Evolutionary conservation across 2,888 invertebrate genomes (phyloP).

Genomic region (Pristionchus fissidentatus): DNA sequence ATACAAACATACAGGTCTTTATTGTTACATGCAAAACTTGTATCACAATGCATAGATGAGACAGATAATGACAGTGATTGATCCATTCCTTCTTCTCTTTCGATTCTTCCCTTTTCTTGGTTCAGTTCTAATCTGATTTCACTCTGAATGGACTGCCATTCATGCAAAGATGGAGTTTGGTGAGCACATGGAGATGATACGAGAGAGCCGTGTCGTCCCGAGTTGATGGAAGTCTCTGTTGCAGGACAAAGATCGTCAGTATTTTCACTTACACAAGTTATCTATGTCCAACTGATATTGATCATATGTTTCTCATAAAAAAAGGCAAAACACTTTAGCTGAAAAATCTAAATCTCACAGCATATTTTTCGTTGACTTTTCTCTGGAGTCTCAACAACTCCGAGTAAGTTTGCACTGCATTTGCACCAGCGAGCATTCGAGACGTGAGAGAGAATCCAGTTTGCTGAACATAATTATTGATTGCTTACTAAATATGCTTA

Average conservation of each 20-base stretch:
- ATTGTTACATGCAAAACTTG: neutral
- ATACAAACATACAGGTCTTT: no score
- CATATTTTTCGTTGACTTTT: conserved; percentile 38
- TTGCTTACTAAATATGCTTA: neutral
- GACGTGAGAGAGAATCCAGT: conserved; percentile 1
- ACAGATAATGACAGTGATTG: no score
- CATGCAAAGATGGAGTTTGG: conserved; percentile 44
- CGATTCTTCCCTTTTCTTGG: neutral
- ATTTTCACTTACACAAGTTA: neutral
- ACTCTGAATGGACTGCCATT: conserved; percentile 2
- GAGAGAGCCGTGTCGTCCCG: conserved; percentile 47
- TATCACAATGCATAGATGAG: no score
- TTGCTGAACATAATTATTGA: neutral
- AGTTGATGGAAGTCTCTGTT: conserved; percentile 28
- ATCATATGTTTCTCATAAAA: neutral
- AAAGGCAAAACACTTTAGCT: neutral
- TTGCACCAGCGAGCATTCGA: conserved; percentile 23
- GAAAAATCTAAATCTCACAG: neutral
- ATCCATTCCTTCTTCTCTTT: neutral
- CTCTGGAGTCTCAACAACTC: conserved; percentile 45
- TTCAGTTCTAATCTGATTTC: conserved; percentile 9
- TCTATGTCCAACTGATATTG: no score
- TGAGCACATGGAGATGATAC: conserved; percentile 47
- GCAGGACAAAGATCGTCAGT: neutral
- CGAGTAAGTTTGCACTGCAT: conserved; percentile 42